Evolutionary conservation across 2,888 invertebrate species (phyloP).

Genomic region (Platynereis dumerilii): DNA sequence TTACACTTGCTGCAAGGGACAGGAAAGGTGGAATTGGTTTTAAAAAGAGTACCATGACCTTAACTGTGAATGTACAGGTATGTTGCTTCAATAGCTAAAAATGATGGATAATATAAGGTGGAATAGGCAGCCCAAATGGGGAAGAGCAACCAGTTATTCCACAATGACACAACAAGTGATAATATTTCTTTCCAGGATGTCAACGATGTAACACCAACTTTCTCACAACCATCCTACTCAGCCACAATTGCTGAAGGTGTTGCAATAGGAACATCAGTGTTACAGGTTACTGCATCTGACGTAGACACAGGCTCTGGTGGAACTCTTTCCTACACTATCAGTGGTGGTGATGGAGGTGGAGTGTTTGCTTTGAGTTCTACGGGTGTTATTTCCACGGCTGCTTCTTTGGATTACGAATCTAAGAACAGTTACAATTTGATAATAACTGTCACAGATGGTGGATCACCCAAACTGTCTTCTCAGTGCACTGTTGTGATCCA

Average conservation of each 20-base stretch:
- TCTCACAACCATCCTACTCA: conserved; percentile 1
- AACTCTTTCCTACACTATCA: neutral
- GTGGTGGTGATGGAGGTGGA: neutral
- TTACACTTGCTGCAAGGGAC: neutral
- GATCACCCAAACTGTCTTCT: neutral
- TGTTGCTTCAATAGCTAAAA: no score
- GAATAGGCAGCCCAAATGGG: no score
- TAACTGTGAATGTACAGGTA: neutral
- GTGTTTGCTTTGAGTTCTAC: neutral
- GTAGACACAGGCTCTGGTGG: neutral
- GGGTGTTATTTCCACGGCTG: neutral
- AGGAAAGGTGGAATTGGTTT: neutral
- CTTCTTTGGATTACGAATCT: neutral
- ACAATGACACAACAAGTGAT: no score
- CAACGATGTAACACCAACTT: neutral
- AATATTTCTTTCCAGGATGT: neutral
- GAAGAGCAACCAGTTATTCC: no score
- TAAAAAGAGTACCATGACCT: neutral
- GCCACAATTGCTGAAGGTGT: neutral
- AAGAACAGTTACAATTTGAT: neutral
- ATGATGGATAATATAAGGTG: no score
- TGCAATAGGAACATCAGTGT: neutral
- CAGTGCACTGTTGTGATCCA: neutral
- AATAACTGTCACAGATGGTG: neutral
- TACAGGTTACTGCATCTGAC: neutral